Conservation (phyloP, 2,113 vertebrate genomes). For the Lipophrys pholis region DNA sequence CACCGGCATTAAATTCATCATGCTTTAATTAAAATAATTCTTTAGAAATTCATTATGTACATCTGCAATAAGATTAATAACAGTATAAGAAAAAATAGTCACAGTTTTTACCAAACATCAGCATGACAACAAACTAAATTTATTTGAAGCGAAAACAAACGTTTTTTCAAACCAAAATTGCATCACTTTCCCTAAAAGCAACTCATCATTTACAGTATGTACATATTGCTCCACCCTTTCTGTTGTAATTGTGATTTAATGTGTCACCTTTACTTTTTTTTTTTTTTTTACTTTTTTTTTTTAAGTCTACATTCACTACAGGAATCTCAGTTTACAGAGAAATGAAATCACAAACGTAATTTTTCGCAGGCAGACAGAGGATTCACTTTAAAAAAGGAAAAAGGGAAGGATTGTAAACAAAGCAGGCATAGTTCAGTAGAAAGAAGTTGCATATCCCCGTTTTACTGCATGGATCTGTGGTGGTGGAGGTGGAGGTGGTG, state of each 20-base stretch:
- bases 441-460: constrained; percentile 72
- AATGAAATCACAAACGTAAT: constrained; percentile 40
- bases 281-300: too few relatives aligned
- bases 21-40: constrained; percentile 90
- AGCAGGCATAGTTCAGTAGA: constrained; percentile 68
- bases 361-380: constrained; percentile 50
- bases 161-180: constrained; percentile 65
- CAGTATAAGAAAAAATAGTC: constrained; percentile 83
- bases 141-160: constrained; percentile 67
- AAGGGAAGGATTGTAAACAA: too few relatives aligned
- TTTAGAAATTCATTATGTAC: constrained; percentile 87
- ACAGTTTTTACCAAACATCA: constrained; percentile 81
- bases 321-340: constrained; percentile 45
- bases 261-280: constrained; percentile 29
- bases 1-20: constrained; percentile 67
- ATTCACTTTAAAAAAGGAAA: too few relatives aligned
- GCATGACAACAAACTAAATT: constrained; percentile 79
- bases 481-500: constrained; percentile 50
- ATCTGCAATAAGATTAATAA: constrained; percentile 85
- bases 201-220: constrained; percentile 82
- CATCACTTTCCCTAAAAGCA: constrained; percentile 63
- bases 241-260: constrained; percentile 38
- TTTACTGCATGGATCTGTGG: constrained; percentile 42
- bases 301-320: constrained; percentile 6
- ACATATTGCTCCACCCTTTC: constrained; percentile 73